phyloP scores from a whole-genome alignment of 2,888 invertebrate genomes.

The Phyto melanocephala region DNA sequence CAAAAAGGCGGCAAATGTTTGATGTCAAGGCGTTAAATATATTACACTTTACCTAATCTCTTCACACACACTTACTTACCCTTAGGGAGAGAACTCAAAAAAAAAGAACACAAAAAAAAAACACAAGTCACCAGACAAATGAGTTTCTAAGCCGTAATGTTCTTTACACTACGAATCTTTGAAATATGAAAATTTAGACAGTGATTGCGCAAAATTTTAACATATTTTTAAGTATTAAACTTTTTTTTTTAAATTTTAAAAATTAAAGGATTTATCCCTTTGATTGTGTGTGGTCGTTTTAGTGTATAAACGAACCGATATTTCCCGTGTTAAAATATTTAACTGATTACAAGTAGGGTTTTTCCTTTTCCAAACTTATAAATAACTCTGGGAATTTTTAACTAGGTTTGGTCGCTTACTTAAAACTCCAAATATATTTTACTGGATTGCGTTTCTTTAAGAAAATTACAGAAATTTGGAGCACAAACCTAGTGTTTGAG shows the following conservation, averaged over 20 bases:
- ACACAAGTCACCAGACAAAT: conserved; percentile 63
- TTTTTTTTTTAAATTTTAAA: background rate
- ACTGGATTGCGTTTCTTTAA: too few relatives aligned
- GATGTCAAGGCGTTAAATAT: conserved; percentile 46
- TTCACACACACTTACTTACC: background rate
- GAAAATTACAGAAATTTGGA: too few relatives aligned
- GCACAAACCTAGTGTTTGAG: too few relatives aligned
- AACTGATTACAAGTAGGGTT: too few relatives aligned
- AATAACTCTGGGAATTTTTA: too few relatives aligned
- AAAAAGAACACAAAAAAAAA: conserved; percentile 21
- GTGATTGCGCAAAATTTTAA: conserved; percentile 57
- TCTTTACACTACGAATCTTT: background rate
- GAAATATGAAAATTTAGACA: background rate
- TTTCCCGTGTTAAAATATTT: background rate
- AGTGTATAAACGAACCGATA: background rate
- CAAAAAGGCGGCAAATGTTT: conserved; percentile 42
- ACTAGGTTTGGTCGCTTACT: too few relatives aligned
- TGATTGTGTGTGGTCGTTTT: conserved; percentile 67
- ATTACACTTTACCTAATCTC: conserved; percentile 29
- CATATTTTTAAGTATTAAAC: too few relatives aligned
- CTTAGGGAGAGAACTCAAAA: background rate
- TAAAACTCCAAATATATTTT: too few relatives aligned
- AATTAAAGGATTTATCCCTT: conserved; percentile 44
- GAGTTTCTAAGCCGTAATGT: conserved; percentile 30
- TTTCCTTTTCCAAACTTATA: background rate